Evolutionary conservation across 2,113 vertebrate genomes (phyloP).

Genomic region (Tupaia tana): DNA sequence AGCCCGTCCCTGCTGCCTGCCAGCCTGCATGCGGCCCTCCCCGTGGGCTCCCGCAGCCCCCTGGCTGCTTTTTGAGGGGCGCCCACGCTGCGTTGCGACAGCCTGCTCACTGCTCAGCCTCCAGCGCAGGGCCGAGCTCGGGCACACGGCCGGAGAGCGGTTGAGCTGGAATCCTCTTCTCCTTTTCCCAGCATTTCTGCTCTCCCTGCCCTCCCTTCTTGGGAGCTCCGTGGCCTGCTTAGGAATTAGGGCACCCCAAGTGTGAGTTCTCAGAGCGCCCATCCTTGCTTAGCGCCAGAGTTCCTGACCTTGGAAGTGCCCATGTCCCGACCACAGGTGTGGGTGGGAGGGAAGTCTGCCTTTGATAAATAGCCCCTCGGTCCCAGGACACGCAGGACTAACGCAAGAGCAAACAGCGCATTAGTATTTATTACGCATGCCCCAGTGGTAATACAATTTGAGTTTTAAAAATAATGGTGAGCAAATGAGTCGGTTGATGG

Average conservation of each 20-base stretch:
- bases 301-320: conserved; percentile 54
- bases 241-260: neutral
- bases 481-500: conserved; percentile 62
- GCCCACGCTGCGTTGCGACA: no score
- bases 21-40: neutral
- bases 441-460: conserved; percentile 74
- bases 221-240: neutral
- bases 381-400: conserved; percentile 55
- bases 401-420: conserved; percentile 65
- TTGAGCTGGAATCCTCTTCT: neutral
- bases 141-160: neutral
- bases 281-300: neutral
- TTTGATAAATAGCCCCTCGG: conserved; percentile 64
- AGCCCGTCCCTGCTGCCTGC: neutral
- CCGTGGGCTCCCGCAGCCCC: neutral
- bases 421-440: conserved; percentile 75
- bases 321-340: neutral
- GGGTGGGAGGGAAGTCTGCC: neutral
- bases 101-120: neutral
- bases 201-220: neutral
- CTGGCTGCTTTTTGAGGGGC: no score
- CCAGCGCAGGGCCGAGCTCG: neutral
- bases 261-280: neutral
- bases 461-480: conserved; percentile 78
- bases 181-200: neutral